Base-by-base conservation (phyloP, 2,888 invertebrate species). In the Plagiodera versicolora region DNA sequence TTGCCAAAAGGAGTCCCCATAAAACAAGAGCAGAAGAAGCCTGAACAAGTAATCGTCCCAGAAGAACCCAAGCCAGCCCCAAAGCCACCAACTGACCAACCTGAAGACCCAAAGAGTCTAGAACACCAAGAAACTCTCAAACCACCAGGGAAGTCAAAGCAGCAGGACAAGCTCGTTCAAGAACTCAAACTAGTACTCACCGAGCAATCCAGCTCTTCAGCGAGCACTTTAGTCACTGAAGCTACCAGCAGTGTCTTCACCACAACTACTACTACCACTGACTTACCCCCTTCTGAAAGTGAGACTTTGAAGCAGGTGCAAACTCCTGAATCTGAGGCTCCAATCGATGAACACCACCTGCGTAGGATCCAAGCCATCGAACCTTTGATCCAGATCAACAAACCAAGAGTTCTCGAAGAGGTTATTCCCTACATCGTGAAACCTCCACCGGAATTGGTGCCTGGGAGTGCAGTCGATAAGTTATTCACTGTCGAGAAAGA, bases 401-500 rank as follows among this genome's bases (percentile, higher is more conserved):
- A 72, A 58, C 72, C 71, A 14, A 63, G 73, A 58, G 67, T 73
- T 39, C 59, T 67, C 10, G 75, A 75, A 57, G 70, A 70, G 56
- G 70, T 71, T 35, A 66, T 75, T 30, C 71, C 72, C 1, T 75
- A 74, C 52, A 62, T 66, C 14, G 67, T 67, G 5, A 72, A 71
- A 64, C 70, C 71, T 4, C 64, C 66, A n/a, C 72, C 72, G 5
- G 74, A 75, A 65, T 35, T 61, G 54, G 67, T 70, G 47, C 72
- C 69, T 24, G 75, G 75, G 24, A 74, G 71, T 71, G 75, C 73
- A 35, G 59, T 75, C 47, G 67, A 68, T 17, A 76, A 76, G 63
- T 56, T 75, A 18, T 72, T 66, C 50, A 72, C 71, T 64, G 70
- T 76, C 45, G 73, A 75, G 62, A 70, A 71, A 30, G 61, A 66